These are phyloP conservation scores for Hapalemur alaotrensis DNA, from an alignment of 2,797 vertebrate species.

Conservation along the genomic window DNA sequence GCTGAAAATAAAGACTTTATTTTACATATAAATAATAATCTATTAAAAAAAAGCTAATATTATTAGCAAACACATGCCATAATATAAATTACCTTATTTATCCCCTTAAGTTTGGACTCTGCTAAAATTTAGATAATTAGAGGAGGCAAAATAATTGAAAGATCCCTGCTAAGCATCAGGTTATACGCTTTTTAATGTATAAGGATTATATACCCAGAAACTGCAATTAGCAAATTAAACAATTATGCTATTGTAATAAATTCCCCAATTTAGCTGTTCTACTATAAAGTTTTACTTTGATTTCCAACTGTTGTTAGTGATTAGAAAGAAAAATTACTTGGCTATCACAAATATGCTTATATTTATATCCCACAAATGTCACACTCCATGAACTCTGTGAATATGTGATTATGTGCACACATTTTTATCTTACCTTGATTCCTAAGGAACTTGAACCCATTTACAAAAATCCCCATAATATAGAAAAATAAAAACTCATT, in stretches of 20 bases:
- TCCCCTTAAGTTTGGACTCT: not conserved
- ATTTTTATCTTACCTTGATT: slow-evolving; percentile 11
- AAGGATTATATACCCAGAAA: slow-evolving; percentile 17
- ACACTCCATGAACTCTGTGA: not conserved
- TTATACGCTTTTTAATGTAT: slow-evolving; percentile 37
- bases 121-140: slow-evolving; percentile 17
- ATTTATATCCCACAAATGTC: slow-evolving; percentile 24
- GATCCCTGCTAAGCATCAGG: slow-evolving; percentile 24
- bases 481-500: slow-evolving; percentile 7
- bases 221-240: slow-evolving; percentile 50
- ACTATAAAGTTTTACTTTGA: slow-evolving; percentile 27
- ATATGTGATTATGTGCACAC: not conserved
- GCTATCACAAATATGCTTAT: slow-evolving; percentile 18
- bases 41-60: not conserved
- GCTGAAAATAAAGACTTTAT: slow-evolving; percentile 49
- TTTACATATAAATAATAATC: slow-evolving; percentile 38
- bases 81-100: slow-evolving; percentile 41
- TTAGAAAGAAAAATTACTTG: slow-evolving; percentile 38
- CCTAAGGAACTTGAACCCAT: not conserved
- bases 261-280: slow-evolving; percentile 22
- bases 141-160: slow-evolving; percentile 23
- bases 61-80: not conserved
- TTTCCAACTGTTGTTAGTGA: slow-evolving; percentile 26
- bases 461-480: not conserved
- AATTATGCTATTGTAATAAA: slow-evolving; percentile 11